phyloP scores from a whole-genome alignment of 2,888 invertebrate genomes.

The Macrophya alboannulata region DNA sequence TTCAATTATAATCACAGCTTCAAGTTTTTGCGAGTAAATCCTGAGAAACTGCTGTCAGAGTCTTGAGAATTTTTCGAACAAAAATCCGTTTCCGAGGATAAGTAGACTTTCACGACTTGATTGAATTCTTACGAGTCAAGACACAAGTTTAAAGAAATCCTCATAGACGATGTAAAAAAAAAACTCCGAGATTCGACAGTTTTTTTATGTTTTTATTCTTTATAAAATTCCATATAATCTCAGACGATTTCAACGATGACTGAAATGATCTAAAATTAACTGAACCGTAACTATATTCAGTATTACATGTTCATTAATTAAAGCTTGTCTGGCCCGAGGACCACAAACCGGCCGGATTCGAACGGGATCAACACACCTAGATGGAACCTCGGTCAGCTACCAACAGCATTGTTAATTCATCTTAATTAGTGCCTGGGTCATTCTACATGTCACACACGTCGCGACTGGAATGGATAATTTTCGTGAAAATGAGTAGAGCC shows the following conservation, averaged over 20 bases:
- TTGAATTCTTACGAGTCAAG: neutral
- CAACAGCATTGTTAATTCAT: slow-evolving; percentile 28
- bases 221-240: neutral
- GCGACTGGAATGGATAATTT: neutral
- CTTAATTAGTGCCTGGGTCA: slow-evolving; percentile 19
- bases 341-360: neutral
- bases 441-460: neutral
- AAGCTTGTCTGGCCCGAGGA: neutral
- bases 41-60: neutral
- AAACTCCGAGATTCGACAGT: neutral
- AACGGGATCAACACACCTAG: neutral
- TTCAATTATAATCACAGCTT: neutral
- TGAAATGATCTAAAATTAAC: neutral
- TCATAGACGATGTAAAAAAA: neutral
- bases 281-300: neutral
- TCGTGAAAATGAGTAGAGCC: neutral
- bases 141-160: too few species aligned
- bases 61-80: neutral
- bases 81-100: neutral
- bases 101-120: neutral
- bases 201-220: neutral
- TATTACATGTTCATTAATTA: slow-evolving; percentile 23
- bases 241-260: neutral
- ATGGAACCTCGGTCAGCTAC: neutral
- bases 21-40: neutral